phyloP scores from a whole-genome alignment of 1,140 invertebrate species.

The Drosophila sucinea region DNA sequence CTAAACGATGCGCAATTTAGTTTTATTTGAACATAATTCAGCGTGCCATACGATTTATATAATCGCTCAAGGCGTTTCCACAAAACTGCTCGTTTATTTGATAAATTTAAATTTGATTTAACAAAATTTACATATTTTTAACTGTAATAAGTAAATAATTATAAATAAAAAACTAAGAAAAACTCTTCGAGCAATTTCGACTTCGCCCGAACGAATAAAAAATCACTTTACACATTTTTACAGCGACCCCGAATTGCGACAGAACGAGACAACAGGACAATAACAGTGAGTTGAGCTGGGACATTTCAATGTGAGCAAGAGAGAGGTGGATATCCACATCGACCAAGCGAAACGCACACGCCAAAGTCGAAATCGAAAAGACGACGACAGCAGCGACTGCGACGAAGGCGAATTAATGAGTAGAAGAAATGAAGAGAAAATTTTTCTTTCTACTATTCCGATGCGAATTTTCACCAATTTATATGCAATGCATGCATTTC shows the following conservation, averaged over 20 bases:
- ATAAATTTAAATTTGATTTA: slow-evolving; percentile 32
- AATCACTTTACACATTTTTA: slow-evolving; percentile 79
- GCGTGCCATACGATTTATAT: slow-evolving; percentile 73
- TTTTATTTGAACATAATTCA: slow-evolving; percentile 36
- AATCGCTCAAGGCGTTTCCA: slow-evolving; percentile 49
- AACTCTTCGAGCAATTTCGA: slow-evolving; percentile 78
- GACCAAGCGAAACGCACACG: slow-evolving; percentile 54
- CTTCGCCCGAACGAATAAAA: slow-evolving; percentile 79
- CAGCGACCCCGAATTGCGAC: slow-evolving; percentile 55
- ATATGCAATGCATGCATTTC: neutral
- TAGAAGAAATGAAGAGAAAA: slow-evolving; percentile 69
- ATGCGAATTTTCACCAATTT: slow-evolving; percentile 48
- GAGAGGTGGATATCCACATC: slow-evolving; percentile 46
- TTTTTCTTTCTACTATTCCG: slow-evolving; percentile 65
- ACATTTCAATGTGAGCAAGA: slow-evolving; percentile 49
- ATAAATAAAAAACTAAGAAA: slow-evolving; percentile 27
- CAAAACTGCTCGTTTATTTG: slow-evolving; percentile 27
- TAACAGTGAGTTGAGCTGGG: slow-evolving; percentile 35
- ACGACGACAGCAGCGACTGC: slow-evolving; percentile 31
- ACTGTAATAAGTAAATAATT: slow-evolving; percentile 64
- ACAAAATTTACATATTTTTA: slow-evolving; percentile 39
- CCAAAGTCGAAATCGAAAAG: slow-evolving; percentile 58
- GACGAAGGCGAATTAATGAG: slow-evolving; percentile 58
- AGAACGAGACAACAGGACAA: slow-evolving; percentile 58
- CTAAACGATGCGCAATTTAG: slow-evolving; percentile 73